Evolutionary conservation across 1,140 invertebrate genomes (phyloP).

Genomic region (Cydia amplana): DNA sequence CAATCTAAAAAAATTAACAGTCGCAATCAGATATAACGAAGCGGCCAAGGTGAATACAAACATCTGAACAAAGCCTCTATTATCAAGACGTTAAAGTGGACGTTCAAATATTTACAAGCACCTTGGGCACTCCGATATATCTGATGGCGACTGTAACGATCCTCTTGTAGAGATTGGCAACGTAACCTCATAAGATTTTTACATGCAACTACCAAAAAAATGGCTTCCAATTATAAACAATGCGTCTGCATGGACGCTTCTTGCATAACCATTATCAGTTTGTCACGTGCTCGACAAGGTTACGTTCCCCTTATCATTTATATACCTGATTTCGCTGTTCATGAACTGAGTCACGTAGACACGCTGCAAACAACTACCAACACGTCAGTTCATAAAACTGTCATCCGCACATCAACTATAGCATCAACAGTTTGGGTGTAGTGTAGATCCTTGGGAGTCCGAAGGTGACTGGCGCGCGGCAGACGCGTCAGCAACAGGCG

Average conservation of each 20-base stretch:
- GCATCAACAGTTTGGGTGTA: conserved; percentile 36
- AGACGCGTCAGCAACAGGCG: conserved; percentile 73
- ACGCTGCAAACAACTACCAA: conserved; percentile 3
- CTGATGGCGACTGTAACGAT: too few species aligned
- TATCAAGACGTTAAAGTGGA: too few species aligned
- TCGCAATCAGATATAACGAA: too few species aligned
- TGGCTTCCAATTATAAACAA: neutral
- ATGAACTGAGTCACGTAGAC: neutral
- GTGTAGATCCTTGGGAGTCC: conserved; percentile 49
- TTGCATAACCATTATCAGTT: neutral
- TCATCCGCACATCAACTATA: conserved; percentile 3
- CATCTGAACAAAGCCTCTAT: too few species aligned
- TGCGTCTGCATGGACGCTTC: neutral
- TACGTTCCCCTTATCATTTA: conserved; percentile 25
- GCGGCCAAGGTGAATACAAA: too few species aligned
- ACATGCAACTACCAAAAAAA: too few species aligned
- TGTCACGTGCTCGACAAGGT: neutral
- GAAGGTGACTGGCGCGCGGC: conserved; percentile 63
- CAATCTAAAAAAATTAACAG: too few species aligned
- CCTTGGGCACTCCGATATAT: too few species aligned
- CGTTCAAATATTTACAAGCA: too few species aligned
- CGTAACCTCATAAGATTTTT: too few species aligned
- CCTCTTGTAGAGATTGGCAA: too few species aligned
- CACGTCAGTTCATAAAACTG: conserved; percentile 44
- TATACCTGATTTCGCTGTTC: conserved; percentile 60